Percentiles rank a stretch among this genome's conserved stretches.
These are phyloP conservation scores for Lutjanus erythropterus DNA, from an alignment of 2,113 vertebrate genomes.

Conservation along the genomic window DNA sequence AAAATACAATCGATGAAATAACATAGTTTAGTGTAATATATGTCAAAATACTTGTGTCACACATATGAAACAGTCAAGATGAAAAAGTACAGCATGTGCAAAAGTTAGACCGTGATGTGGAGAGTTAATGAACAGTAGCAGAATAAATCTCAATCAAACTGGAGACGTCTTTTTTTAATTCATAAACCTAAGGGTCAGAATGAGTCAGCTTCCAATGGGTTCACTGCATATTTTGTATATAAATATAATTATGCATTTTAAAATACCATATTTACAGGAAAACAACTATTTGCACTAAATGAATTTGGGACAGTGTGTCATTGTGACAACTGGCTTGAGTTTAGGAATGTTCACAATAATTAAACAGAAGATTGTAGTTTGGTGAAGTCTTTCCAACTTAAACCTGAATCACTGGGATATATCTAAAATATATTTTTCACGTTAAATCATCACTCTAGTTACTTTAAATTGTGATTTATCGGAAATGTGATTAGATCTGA, in stretches of 20 bases:
- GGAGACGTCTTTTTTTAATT: background rate
- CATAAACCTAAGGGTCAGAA: background rate
- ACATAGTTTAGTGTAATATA: too few species aligned
- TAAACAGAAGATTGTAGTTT: too few species aligned
- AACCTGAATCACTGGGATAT: background rate
- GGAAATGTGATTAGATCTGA: constrained; percentile 6
- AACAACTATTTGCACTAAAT: background rate
- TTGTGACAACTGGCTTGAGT: too few species aligned
- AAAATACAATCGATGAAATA: too few species aligned
- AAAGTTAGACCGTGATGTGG: background rate
- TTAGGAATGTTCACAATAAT: too few species aligned
- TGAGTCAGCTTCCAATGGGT: too few species aligned
- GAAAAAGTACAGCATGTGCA: background rate
- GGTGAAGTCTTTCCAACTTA: too few species aligned
- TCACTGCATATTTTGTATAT: background rate
- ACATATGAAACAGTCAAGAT: background rate
- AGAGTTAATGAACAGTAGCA: background rate
- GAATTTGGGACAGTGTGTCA: background rate
- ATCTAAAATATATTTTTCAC: background rate
- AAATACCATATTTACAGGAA: too few species aligned
- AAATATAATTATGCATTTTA: background rate
- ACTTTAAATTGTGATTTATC: constrained; percentile 5
- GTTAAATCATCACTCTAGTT: background rate
- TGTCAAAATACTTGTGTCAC: background rate
- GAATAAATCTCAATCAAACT: background rate